These are phyloP conservation scores for Thamnaconus septentrionalis DNA, from an alignment of 2,113 vertebrate species.

Conservation along the genomic window DNA sequence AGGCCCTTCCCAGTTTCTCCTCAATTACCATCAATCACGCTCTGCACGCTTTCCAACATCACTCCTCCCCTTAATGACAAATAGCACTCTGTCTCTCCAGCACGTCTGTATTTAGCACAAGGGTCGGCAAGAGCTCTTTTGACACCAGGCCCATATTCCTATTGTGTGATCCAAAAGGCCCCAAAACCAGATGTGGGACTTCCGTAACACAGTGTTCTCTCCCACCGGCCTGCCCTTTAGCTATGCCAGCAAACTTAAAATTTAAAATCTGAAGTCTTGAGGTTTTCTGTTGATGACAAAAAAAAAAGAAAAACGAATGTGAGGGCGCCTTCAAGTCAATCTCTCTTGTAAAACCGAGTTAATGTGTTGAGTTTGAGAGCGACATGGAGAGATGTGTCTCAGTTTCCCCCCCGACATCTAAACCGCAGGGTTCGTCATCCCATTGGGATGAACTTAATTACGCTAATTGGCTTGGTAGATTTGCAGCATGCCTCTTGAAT, in stretches of 20 bases:
- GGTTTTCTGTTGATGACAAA: not conserved
- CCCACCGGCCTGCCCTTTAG: not conserved
- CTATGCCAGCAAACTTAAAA: not conserved
- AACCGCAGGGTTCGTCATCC: too few relatives aligned
- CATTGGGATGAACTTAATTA: too few relatives aligned
- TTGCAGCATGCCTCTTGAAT: conserved; percentile 1
- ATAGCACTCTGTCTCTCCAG: not conserved
- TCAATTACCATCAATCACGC: conserved; percentile 22
- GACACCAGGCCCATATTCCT: not conserved
- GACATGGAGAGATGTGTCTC: not conserved
- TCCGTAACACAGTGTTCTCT: conserved; percentile 17
- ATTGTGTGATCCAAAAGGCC: conserved; percentile 4
- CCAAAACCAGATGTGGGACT: conserved; percentile 33
- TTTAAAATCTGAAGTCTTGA: not conserved
- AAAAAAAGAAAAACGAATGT: too few relatives aligned
- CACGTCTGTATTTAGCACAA: not conserved
- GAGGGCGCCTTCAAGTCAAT: too few relatives aligned
- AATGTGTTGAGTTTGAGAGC: not conserved
- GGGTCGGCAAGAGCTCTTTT: not conserved
- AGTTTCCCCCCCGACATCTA: not conserved
- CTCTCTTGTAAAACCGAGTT: too few relatives aligned
- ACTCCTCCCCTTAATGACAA: conserved; percentile 20
- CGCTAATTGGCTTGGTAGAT: not conserved
- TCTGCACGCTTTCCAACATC: not conserved
- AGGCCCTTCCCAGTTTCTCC: conserved; percentile 14